phyloP scores from a whole-genome alignment of 2,113 vertebrate genomes.

The Mesitornis unicolor region DNA sequence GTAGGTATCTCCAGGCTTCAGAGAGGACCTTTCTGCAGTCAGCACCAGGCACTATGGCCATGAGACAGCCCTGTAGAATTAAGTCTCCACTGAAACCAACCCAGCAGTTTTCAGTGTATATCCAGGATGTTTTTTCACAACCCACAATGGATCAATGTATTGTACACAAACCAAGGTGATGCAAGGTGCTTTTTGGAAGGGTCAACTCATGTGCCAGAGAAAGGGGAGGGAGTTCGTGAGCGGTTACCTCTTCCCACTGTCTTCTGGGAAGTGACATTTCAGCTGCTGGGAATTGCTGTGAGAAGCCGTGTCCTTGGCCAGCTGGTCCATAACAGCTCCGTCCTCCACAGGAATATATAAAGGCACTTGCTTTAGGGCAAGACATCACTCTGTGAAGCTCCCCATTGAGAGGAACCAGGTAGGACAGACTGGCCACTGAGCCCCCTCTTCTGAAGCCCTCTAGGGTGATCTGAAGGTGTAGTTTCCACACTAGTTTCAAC shows the following conservation, averaged over 20 bases:
- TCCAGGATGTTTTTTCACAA: fast-evolving
- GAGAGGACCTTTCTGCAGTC: background rate
- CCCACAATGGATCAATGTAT: fast-evolving
- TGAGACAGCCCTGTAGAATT: background rate
- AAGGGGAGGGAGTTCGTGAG: background rate
- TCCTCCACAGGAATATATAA: background rate
- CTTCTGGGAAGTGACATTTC: background rate
- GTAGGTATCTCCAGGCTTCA: background rate
- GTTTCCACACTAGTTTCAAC: background rate
- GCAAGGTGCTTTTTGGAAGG: background rate
- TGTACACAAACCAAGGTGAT: fast-evolving
- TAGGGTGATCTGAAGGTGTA: background rate
- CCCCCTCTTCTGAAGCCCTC: background rate
- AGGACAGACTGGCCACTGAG: background rate
- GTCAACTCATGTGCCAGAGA: background rate
- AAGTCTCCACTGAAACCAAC: fast-evolving
- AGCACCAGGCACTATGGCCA: background rate
- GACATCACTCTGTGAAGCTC: background rate
- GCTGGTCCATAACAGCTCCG: background rate
- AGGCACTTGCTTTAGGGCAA: fast-evolving
- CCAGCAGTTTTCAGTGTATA: background rate
- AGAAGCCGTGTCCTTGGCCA: background rate
- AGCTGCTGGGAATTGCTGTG: background rate
- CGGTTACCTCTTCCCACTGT: fast-evolving
- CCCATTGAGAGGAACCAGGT: background rate